Evolutionary conservation across 1,140 invertebrate genomes (phyloP).

Genomic region (Centruroides vittatus): DNA sequence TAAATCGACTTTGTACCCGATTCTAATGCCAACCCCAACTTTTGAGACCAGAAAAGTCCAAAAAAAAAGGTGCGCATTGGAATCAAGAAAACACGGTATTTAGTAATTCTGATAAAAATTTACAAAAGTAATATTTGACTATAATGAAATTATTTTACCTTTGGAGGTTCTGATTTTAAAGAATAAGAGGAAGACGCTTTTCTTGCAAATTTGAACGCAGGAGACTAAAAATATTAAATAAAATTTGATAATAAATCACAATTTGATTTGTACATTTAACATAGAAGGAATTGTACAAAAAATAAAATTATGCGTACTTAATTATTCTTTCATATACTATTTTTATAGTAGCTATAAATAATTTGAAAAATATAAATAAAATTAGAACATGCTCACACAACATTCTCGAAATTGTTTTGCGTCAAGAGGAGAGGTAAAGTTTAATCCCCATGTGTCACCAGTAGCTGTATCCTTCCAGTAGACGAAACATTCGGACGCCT

Average conservation of each 20-base stretch:
- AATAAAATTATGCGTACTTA: no score
- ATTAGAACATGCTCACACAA: conserved; percentile 62
- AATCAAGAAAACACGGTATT: not conserved
- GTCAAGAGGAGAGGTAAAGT: conserved; percentile 92
- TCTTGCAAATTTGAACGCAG: conserved; percentile 90
- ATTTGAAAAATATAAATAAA: not conserved
- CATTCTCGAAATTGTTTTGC: conserved; percentile 94
- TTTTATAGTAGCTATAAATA: no score
- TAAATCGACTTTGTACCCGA: not conserved
- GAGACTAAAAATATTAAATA: conserved; percentile 52
- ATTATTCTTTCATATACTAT: no score
- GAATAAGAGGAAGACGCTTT: conserved; percentile 94
- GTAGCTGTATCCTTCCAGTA: conserved; percentile 96
- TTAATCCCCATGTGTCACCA: conserved; percentile 93
- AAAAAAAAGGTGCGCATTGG: no score
- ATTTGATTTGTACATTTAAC: no score
- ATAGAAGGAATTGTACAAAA: no score
- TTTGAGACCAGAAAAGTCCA: no score
- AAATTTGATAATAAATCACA: no score
- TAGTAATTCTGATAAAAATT: not conserved
- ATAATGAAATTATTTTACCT: conserved; percentile 24
- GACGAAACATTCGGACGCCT: conserved; percentile 95
- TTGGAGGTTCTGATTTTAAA: conserved; percentile 62
- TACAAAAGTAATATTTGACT: not conserved
- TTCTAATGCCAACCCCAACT: not conserved